phyloP scores from a whole-genome alignment of 2,888 invertebrate genomes.

The Campoplex nolae region DNA sequence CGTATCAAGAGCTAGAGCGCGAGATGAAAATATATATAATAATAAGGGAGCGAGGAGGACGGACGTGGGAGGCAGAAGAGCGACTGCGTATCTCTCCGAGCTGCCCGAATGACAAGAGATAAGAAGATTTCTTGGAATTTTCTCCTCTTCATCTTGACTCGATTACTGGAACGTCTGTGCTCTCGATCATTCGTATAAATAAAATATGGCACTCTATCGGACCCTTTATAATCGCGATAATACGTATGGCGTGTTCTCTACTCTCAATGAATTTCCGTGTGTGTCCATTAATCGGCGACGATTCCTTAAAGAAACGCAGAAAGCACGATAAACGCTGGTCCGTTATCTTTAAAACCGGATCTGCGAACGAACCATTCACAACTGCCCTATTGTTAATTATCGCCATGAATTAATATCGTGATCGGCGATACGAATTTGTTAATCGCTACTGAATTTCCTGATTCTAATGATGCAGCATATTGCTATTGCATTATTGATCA shows the following conservation, averaged over 20 bases:
- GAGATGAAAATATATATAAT: background rate
- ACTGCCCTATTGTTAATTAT: slow-evolving; percentile 16
- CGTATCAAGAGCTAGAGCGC: slow-evolving; percentile 48
- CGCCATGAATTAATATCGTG: background rate
- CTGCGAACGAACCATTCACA: background rate
- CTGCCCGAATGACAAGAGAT: slow-evolving; percentile 59
- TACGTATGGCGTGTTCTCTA: slow-evolving; percentile 55
- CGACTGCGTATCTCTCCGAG: slow-evolving; percentile 40
- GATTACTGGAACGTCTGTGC: slow-evolving; percentile 29
- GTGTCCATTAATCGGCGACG: slow-evolving; percentile 71
- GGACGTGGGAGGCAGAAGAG: slow-evolving; percentile 10
- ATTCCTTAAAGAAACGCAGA: slow-evolving; percentile 24
- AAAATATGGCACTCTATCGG: slow-evolving; percentile 26
- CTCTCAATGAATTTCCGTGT: slow-evolving; percentile 76
- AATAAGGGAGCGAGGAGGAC: slow-evolving; percentile 11
- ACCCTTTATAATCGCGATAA: slow-evolving; percentile 23
- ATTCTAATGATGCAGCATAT: background rate
- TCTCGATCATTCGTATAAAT: slow-evolving; percentile 3
- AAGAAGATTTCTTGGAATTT: slow-evolving; percentile 72
- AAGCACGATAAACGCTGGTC: background rate
- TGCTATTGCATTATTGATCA: background rate
- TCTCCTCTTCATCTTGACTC: slow-evolving; percentile 33
- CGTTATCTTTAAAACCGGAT: background rate
- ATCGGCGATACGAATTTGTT: background rate
- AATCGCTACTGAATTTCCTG: background rate